A percentile compares a stretch with the other conserved stretches of the same genome.
These are phyloP conservation scores for Chauna torquata DNA, from an alignment of 2,113 vertebrate genomes.

Conservation along the genomic window DNA sequence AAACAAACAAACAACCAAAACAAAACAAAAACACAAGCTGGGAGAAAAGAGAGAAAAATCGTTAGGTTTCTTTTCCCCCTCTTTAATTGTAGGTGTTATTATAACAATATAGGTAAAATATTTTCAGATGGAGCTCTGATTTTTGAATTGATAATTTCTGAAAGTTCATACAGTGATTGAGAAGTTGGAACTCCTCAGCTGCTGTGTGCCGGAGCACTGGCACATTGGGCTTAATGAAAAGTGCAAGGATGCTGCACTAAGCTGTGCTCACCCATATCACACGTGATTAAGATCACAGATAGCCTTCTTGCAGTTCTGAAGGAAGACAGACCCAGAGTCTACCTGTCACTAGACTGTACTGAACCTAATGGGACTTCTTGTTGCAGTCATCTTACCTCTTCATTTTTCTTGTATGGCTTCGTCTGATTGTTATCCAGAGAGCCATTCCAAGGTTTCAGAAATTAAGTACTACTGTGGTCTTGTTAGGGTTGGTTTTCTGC, in stretches of 20 bases:
- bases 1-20: neutral
- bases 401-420: neutral
- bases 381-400: neutral
- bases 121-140: neutral
- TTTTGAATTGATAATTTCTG: neutral
- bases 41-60: neutral
- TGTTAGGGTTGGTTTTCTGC: neutral
- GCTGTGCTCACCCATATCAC: neutral
- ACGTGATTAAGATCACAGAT: neutral
- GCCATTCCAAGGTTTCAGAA: neutral
- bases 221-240: neutral
- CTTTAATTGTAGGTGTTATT: neutral
- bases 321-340: neutral
- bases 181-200: neutral
- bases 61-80: neutral
- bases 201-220: neutral
- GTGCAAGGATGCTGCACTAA: neutral
- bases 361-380: neutral
- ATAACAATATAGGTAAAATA: neutral
- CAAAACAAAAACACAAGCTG: neutral
- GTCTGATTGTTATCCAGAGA: conserved; percentile 16
- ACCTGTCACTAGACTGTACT: neutral
- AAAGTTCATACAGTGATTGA: neutral
- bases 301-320: neutral
- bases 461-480: neutral